These are phyloP conservation scores for Brienomyrus longianalis DNA, from an alignment of 2,113 vertebrate genomes.

Conservation along the genomic window DNA sequence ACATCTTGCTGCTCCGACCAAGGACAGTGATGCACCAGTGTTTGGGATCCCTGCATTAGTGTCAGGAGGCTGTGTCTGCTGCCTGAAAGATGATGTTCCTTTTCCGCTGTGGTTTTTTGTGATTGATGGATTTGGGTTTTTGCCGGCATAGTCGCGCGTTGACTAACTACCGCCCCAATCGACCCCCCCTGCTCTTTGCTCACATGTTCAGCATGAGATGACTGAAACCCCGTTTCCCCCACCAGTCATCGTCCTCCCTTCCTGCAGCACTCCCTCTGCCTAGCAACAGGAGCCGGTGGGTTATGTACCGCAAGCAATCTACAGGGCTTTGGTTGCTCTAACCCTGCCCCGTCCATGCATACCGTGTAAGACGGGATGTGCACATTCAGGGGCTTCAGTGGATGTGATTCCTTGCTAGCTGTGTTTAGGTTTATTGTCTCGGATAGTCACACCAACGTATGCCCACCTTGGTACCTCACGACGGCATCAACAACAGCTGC, in stretches of 20 bases:
- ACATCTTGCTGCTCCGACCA: neutral
- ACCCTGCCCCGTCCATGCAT: neutral
- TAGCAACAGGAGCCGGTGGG: constrained; percentile 57
- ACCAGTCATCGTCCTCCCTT: constrained; percentile 51
- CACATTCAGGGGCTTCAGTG: neutral
- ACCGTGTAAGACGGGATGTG: neutral
- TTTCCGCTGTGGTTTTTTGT: neutral
- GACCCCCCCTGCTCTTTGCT: constrained; percentile 36
- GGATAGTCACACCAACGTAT: neutral
- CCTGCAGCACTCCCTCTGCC: constrained; percentile 56
- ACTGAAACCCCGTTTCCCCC: constrained; percentile 48
- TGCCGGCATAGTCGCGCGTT: neutral
- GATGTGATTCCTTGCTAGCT: neutral
- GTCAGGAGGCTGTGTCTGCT: constrained; percentile 6
- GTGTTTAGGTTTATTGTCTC: neutral
- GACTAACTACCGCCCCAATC: neutral
- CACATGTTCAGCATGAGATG: constrained; percentile 37
- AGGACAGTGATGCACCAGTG: neutral
- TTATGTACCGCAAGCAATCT: constrained; percentile 45
- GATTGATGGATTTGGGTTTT: neutral
- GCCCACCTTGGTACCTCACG: neutral
- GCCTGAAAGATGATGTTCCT: constrained; percentile 14
- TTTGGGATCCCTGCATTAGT: neutral
- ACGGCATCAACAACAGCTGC: neutral
- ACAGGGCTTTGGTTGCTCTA: constrained; percentile 1